Percentiles rank a stretch among this genome's conserved stretches.
Conservation (phyloP, 2,113 vertebrate genomes). For the Tragelaphus imberbis region DNA sequence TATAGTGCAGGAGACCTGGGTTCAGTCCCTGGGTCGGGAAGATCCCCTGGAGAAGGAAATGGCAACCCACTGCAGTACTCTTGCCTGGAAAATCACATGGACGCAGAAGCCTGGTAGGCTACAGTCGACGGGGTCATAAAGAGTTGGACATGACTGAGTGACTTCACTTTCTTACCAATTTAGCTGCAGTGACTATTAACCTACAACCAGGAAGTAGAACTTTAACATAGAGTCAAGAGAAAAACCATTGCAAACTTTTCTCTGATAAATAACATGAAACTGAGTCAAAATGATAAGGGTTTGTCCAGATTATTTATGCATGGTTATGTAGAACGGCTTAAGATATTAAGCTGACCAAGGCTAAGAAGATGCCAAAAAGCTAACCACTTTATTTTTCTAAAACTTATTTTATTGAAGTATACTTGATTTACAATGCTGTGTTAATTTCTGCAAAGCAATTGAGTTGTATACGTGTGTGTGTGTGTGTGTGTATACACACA, state of each 20-base stretch:
- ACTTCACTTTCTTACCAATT: not conserved
- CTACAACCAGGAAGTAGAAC: not conserved
- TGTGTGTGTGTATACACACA: not conserved
- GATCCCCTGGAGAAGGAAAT: not conserved
- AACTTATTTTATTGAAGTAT: not conserved
- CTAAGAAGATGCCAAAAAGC: not conserved
- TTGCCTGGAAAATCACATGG: not conserved
- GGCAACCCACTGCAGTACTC: not conserved
- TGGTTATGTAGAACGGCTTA: not conserved
- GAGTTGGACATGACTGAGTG: not conserved
- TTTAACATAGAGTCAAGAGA: not conserved
- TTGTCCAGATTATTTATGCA: not conserved
- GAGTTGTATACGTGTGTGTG: not conserved
- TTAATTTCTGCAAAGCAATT: not conserved
- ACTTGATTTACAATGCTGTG: not conserved
- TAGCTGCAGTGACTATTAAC: not conserved
- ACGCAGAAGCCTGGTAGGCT: not conserved
- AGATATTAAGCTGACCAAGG: not conserved
- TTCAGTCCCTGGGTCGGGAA: not conserved
- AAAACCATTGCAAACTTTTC: not conserved
- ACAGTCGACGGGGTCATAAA: not conserved
- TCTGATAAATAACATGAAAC: not conserved
- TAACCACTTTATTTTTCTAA: not conserved
- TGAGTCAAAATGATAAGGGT: not conserved
- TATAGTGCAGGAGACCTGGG: not conserved